Evolutionary conservation across 2,797 vertebrate genomes (phyloP).

Genomic region (Liasis olivaceus): DNA sequence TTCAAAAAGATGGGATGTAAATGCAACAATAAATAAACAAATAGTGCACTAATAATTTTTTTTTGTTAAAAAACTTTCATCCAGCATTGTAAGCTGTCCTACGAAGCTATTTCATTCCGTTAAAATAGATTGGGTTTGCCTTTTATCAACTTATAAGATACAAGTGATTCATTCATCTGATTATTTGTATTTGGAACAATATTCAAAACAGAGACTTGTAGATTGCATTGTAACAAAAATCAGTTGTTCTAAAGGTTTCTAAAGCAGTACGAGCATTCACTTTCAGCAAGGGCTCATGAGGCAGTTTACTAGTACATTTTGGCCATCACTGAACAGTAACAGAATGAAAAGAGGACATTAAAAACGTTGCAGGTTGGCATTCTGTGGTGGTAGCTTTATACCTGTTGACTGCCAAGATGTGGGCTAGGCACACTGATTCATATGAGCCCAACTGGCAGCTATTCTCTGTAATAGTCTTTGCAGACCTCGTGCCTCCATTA

Average conservation of each 20-base stretch:
- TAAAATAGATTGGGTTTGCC: neutral
- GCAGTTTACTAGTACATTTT: neutral
- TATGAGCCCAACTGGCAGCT: neutral
- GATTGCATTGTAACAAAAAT: neutral
- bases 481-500: neutral
- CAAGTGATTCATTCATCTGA: neutral
- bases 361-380: neutral
- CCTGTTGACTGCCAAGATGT: neutral
- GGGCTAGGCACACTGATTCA: neutral
- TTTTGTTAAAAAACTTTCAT: neutral
- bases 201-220: neutral
- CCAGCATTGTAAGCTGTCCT: neutral
- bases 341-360: neutral
- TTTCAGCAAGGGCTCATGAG: neutral
- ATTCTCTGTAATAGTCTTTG: neutral
- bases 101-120: neutral
- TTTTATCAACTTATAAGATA: neutral
- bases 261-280: neutral
- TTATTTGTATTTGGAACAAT: neutral
- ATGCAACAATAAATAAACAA: neutral
- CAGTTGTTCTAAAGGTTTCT: neutral
- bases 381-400: neutral
- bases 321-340: neutral
- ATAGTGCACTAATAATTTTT: neutral
- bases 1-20: neutral